Conservation (phyloP, 2,113 vertebrate species). For the Recurvirostra avosetta region DNA sequence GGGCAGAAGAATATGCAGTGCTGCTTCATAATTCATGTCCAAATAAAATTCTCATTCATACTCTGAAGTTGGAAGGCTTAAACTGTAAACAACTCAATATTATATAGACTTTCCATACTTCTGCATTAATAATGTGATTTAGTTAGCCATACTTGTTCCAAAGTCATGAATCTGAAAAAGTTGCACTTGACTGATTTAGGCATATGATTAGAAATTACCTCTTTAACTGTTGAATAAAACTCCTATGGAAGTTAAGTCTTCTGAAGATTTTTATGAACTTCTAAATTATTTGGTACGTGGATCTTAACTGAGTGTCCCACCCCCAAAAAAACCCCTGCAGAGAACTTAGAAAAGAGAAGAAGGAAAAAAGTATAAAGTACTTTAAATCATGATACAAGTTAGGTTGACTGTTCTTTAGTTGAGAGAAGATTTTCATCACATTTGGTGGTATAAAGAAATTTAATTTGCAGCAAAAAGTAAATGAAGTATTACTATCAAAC, state of each 20-base stretch:
- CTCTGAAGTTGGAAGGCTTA: not conserved
- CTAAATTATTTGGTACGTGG: not conserved
- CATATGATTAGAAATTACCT: not conserved
- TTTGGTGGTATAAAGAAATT: conserved; percentile 37
- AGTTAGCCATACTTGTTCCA: not conserved
- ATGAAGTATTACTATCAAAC: conserved; percentile 22
- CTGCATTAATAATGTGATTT: not conserved
- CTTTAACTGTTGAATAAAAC: not conserved
- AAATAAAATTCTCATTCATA: not conserved
- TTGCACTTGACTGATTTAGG: not conserved
- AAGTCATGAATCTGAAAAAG: not conserved
- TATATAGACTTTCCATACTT: not conserved
- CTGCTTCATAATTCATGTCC: not conserved
- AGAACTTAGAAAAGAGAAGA: not conserved
- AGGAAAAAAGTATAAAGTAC: not conserved
- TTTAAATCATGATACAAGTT: not conserved
- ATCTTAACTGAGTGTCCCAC: not conserved
- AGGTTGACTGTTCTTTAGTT: not conserved
- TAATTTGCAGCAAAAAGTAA: conserved; percentile 35
- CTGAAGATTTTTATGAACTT: not conserved
- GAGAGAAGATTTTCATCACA: conserved; percentile 16
- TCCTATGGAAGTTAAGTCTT: not conserved
- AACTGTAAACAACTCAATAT: not conserved
- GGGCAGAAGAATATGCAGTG: not conserved
- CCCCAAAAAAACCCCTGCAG: not conserved